Evolutionary conservation across 1,140 invertebrate genomes (phyloP).

Genomic region (Latrodectus geometricus): DNA sequence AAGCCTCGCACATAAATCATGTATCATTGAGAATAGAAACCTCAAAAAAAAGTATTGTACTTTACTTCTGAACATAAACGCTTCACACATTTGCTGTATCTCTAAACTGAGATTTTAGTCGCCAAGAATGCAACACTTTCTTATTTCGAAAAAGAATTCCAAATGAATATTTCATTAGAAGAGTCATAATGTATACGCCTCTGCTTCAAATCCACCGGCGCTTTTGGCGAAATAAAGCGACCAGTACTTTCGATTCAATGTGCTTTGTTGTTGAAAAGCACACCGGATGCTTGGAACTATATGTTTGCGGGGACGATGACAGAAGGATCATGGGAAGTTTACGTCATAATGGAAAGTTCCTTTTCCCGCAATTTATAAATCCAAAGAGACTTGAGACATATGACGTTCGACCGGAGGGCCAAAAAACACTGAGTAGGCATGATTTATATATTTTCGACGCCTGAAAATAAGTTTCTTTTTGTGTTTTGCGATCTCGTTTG

Average conservation of each 20-base stretch:
- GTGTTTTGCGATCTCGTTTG: conserved; percentile 1
- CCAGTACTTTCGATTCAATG: conserved; percentile 9
- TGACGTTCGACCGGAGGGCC: not conserved
- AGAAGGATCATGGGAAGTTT: conserved; percentile 7
- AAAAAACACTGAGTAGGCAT: not conserved
- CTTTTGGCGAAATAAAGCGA: not conserved
- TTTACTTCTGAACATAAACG: not conserved
- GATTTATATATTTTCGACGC: conserved; percentile 15
- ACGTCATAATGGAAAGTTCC: conserved; percentile 4
- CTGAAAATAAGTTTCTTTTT: conserved; percentile 2
- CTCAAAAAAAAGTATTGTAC: not conserved
- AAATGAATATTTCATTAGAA: conserved; percentile 18
- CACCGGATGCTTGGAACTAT: conserved; percentile 8
- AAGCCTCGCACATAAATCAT: not conserved
- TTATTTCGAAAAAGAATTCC: not conserved
- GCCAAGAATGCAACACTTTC: not conserved
- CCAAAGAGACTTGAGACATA: conserved; percentile 2
- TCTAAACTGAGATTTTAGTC: not conserved
- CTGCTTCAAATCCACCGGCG: not conserved
- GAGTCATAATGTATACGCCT: conserved; percentile 4
- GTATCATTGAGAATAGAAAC: not conserved
- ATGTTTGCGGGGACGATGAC: conserved; percentile 2
- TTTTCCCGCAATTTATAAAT: conserved; percentile 16
- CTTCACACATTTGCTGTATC: not conserved
- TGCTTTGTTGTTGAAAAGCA: conserved; percentile 2